A percentile compares a stretch with the other conserved stretches of the same genome.
phyloP scores from a whole-genome alignment of 1,140 invertebrate species.

The Solenopsis invicta region DNA sequence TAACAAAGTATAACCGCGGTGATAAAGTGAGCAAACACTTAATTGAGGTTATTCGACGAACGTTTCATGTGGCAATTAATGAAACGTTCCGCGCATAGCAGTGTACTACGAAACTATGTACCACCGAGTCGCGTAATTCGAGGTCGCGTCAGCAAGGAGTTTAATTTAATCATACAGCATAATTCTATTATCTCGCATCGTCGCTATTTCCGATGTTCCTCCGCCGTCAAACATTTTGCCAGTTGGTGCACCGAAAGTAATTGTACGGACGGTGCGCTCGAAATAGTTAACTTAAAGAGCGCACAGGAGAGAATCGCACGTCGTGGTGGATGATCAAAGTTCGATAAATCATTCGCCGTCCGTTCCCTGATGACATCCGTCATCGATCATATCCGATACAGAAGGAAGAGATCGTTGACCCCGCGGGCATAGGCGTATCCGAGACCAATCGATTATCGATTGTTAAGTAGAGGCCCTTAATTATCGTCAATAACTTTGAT shows the following conservation, averaged over 20 bases:
- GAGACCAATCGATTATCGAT: constrained; percentile 66
- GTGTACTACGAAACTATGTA: constrained; percentile 32
- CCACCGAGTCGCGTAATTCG: constrained; percentile 29
- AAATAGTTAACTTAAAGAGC: constrained; percentile 53
- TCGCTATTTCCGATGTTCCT: constrained; percentile 7
- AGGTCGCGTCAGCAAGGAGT: neutral
- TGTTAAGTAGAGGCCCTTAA: constrained; percentile 71
- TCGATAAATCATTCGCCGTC: constrained; percentile 70
- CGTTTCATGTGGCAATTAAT: constrained; percentile 25
- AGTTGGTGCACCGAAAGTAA: constrained; percentile 40
- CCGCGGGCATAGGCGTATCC: neutral
- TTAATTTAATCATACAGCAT: constrained; percentile 47
- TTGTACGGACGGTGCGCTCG: neutral
- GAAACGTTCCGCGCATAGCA: constrained; percentile 22
- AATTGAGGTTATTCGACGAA: constrained; percentile 43
- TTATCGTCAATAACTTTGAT: constrained; percentile 69
- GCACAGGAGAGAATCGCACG: constrained; percentile 38
- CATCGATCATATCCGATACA: constrained; percentile 72
- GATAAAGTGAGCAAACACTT: constrained; percentile 42
- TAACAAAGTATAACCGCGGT: constrained; percentile 40
- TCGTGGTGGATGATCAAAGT: constrained; percentile 52
- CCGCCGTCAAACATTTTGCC: neutral
- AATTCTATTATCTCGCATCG: constrained; percentile 18
- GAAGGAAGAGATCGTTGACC: constrained; percentile 73
- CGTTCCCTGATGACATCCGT: constrained; percentile 65